phyloP scores from a whole-genome alignment of 2,888 invertebrate genomes.

The Ophion ventricosus region DNA sequence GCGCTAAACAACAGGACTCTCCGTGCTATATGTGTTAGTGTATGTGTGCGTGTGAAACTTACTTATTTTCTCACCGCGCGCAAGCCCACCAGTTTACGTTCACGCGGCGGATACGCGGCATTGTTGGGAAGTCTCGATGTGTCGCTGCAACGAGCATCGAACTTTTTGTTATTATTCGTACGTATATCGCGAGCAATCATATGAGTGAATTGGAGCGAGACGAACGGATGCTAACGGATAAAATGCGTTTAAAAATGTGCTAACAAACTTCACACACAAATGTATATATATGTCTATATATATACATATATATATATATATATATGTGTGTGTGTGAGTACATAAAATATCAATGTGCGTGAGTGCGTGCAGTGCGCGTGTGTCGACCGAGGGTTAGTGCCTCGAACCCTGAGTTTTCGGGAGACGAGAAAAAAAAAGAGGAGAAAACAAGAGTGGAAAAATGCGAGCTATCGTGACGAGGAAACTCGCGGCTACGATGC shows the following conservation, averaged over 20 bases:
- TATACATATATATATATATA: conserved; percentile 22
- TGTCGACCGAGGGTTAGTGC: conserved; percentile 43
- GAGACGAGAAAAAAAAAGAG: not conserved
- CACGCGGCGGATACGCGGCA: conserved; percentile 61
- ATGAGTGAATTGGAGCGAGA: conserved; percentile 65
- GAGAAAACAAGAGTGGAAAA: conserved; percentile 32
- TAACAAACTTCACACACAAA: conserved; percentile 1
- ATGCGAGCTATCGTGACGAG: conserved; percentile 61
- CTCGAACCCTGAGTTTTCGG: conserved; percentile 15
- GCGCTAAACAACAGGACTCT: conserved; percentile 35
- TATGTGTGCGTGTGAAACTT: conserved; percentile 49
- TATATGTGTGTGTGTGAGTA: conserved; percentile 5
- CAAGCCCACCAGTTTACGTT: conserved; percentile 64
- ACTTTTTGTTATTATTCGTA: conserved; percentile 43
- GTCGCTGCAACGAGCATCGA: conserved; percentile 44
- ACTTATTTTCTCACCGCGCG: conserved; percentile 64
- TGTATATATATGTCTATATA: too few relatives aligned
- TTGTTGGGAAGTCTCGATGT: conserved; percentile 46
- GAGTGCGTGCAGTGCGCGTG: conserved; percentile 47
- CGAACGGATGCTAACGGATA: not conserved
- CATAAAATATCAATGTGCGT: conserved; percentile 40
- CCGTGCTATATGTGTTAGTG: too few relatives aligned
- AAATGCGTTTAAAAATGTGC: conserved; percentile 25
- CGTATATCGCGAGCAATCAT: conserved; percentile 36
- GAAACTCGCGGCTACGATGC: conserved; percentile 43